Conservation (phyloP, 2,888 invertebrate genomes). For the Agonum fuliginosum region DNA sequence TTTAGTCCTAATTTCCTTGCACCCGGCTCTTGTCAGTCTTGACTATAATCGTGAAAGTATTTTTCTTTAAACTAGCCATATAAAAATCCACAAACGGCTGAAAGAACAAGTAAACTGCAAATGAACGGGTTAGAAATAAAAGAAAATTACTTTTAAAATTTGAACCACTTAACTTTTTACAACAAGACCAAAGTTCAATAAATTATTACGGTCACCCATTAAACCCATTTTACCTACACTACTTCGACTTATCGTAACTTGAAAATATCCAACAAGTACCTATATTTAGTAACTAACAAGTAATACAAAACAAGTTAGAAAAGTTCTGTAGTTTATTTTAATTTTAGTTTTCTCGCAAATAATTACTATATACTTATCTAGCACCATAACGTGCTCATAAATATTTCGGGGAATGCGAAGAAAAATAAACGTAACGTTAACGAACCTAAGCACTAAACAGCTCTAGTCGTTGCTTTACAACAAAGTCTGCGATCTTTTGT, state of each 20-base stretch:
- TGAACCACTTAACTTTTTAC: neutral
- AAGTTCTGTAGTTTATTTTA: constrained; percentile 45
- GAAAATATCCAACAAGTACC: neutral
- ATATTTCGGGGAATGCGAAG: constrained; percentile 53
- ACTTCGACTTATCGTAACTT: constrained; percentile 14
- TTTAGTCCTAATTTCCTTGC: no score
- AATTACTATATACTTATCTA: constrained; percentile 48
- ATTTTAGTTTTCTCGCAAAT: constrained; percentile 56
- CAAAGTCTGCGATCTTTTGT: neutral
- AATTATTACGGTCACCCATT: constrained; percentile 13
- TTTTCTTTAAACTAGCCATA: no score
- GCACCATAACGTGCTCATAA: constrained; percentile 51
- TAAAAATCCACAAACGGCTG: no score
- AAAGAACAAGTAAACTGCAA: no score
- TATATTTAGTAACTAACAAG: constrained; percentile 41
- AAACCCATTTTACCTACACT: neutral
- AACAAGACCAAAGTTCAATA: constrained; percentile 23
- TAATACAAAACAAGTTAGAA: constrained; percentile 22
- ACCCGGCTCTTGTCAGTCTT: no score
- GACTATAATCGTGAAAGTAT: no score
- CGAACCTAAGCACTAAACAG: constrained; percentile 7
- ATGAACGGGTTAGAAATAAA: no score
- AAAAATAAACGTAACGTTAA: constrained; percentile 21
- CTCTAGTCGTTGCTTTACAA: neutral
- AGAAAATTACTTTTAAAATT: neutral